Base-by-base conservation (phyloP, 2,113 vertebrate genomes). In the Petroica traversi region DNA sequence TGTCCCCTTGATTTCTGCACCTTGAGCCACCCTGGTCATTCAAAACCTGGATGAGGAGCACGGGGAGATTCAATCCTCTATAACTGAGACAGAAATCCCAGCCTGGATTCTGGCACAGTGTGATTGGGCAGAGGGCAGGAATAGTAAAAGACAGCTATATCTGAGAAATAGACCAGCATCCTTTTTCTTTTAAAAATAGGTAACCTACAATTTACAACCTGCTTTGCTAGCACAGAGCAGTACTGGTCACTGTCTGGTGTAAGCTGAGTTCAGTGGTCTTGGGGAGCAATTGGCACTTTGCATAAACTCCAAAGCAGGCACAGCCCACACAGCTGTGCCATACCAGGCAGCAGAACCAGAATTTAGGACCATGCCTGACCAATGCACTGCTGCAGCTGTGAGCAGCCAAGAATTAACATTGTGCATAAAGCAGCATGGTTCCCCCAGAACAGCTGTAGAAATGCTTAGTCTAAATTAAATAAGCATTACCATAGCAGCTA, bases 401-500 rank as follows among this genome's bases (percentile, higher is more conserved):
- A 94, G 90, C 82, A 88, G 75, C 57, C 73, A 28, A 64, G 72
- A 75, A 90, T 74, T 80, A 74, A 48, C 9, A 8, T 9, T 29
- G 14, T 75, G 45, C 75, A 61, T 59, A 94, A 86, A 93, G 72
- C 76, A 95, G 79, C 48, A 46, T 18, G 45, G 68, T 77, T 81
- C 52, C 63, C 36, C 48, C 72, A 55, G 64, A 93, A 81, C 95
- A 86, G 88, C 95, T 96, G 95, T 41, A 81, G 93, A 86, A 96
- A 92, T 86, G 91, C 90, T 95, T 75, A 67, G 31, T 25, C 36
- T 19, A 81, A 93, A 93, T 95, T 93, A 96, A 97, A 88, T 90
- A 84, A 96, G 88, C 88, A 95, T 96, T 77, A n/a, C 93, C 91
- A 90, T 92, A 88, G 94, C 79, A 95, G 92, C 90, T 90, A 88